phyloP scores from a whole-genome alignment of 2,888 invertebrate species.

The Kryphioiulus occultus region DNA sequence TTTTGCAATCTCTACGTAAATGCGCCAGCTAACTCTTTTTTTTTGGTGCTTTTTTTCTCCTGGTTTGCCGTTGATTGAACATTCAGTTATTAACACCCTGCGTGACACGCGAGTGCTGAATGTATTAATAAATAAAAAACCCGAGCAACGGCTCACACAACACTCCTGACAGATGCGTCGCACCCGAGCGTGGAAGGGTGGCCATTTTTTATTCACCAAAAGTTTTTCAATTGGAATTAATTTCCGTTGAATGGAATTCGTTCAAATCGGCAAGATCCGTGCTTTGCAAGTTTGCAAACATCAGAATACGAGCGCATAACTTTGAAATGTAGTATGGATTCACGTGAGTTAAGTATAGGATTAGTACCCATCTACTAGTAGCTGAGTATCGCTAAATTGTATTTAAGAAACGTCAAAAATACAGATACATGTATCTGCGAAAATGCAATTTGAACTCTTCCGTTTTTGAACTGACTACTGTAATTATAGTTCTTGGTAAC shows the following conservation, averaged over 20 bases:
- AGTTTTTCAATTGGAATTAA: neutral
- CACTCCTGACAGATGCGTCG: neutral
- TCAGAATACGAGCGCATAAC: too few species aligned
- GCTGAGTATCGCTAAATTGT: too few species aligned
- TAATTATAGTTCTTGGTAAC: too few species aligned
- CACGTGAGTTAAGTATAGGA: too few species aligned
- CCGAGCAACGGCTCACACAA: neutral
- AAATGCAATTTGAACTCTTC: too few species aligned
- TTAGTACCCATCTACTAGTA: too few species aligned
- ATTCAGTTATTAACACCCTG: slow-evolving; percentile 39
- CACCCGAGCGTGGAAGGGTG: neutral
- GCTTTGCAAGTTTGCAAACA: too few species aligned
- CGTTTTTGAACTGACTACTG: too few species aligned
- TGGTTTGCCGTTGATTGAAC: slow-evolving; percentile 21
- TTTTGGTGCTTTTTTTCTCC: neutral
- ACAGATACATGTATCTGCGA: too few species aligned
- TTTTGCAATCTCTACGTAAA: slow-evolving; percentile 6
- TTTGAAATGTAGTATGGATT: too few species aligned
- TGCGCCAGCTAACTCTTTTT: neutral
- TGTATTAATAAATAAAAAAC: slow-evolving; percentile 31
- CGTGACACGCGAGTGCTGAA: slow-evolving; percentile 28
- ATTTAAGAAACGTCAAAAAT: too few species aligned
- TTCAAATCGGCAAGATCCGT: neutral
- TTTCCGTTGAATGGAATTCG: neutral
- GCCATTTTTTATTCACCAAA: neutral